Percentiles rank a stretch among this genome's conserved stretches.
These are phyloP conservation scores for Atta cephalotes DNA, from an alignment of 1,140 invertebrate species.

Conservation along the genomic window DNA sequence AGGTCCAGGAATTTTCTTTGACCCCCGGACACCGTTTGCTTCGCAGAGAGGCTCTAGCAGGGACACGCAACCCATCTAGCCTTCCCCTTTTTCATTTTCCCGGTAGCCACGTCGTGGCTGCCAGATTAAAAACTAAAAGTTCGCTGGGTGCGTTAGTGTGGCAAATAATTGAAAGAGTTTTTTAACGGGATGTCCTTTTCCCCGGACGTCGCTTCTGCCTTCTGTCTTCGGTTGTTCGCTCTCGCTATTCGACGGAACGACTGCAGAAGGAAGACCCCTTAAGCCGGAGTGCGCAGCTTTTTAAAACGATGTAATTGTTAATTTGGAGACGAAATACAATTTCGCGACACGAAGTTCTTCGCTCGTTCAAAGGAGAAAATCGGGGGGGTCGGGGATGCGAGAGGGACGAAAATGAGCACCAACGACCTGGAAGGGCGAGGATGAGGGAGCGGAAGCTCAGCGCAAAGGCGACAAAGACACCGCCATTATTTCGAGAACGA, in stretches of 20 bases:
- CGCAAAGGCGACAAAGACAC: slow-evolving; percentile 76
- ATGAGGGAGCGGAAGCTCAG: slow-evolving; percentile 47
- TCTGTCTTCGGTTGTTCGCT: slow-evolving; percentile 29
- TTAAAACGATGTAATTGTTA: slow-evolving; percentile 79
- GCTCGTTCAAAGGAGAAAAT: slow-evolving; percentile 64
- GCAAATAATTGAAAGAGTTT: slow-evolving; percentile 73
- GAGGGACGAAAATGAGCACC: slow-evolving; percentile 56
- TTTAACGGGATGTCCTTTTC: slow-evolving; percentile 47
- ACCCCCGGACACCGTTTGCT: slow-evolving; percentile 28
- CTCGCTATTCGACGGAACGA: slow-evolving; percentile 53
- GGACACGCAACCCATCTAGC: slow-evolving; percentile 46
- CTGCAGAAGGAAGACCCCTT: slow-evolving; percentile 54
- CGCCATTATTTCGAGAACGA: slow-evolving; percentile 77
- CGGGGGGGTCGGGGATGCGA: neutral
- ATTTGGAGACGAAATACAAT: slow-evolving; percentile 76
- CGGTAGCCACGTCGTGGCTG: slow-evolving; percentile 47
- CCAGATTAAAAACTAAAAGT: slow-evolving; percentile 70
- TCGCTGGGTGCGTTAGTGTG: slow-evolving; percentile 63
- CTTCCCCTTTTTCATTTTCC: slow-evolving; percentile 57
- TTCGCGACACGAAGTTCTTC: slow-evolving; percentile 70
- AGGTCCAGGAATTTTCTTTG: slow-evolving; percentile 65
- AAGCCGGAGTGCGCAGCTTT: slow-evolving; percentile 68
- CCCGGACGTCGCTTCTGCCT: slow-evolving; percentile 20
- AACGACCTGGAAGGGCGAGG: slow-evolving; percentile 36
- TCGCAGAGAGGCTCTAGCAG: slow-evolving; percentile 52